Evolutionary conservation across 2,888 invertebrate genomes (phyloP).

Genomic region (Monopis laevigella): DNA sequence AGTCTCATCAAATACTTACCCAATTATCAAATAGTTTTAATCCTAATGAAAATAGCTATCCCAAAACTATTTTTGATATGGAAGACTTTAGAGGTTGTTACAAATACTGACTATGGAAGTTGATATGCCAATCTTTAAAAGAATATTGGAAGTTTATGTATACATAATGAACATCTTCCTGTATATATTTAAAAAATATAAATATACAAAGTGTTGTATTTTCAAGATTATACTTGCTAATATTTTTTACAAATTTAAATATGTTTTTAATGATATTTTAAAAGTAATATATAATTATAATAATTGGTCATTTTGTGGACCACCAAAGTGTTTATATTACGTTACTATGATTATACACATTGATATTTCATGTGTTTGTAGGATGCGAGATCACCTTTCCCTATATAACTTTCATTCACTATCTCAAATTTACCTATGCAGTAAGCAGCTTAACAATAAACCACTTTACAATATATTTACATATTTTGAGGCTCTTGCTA

Average conservation of each 20-base stretch:
- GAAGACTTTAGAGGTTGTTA: conserved; percentile 57
- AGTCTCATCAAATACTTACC: conserved; percentile 35
- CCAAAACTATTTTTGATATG: conserved; percentile 63
- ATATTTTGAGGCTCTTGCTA: too few species aligned
- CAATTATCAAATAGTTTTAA: conserved; percentile 33
- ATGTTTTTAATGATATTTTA: conserved; percentile 61
- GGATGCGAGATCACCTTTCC: too few species aligned
- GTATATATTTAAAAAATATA: conserved; percentile 66
- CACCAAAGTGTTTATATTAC: conserved; percentile 32
- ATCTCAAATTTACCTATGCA: too few species aligned
- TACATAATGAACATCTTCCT: conserved; percentile 49
- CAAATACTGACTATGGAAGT: conserved; percentile 56
- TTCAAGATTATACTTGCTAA: conserved; percentile 35
- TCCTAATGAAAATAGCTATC: conserved; percentile 37
- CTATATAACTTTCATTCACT: too few species aligned
- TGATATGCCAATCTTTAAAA: conserved; percentile 64
- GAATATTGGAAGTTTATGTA: conserved; percentile 51
- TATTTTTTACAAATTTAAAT: conserved; percentile 30
- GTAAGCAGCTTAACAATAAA: too few species aligned
- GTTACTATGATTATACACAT: too few species aligned
- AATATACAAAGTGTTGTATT: conserved; percentile 56
- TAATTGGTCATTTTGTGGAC: conserved; percentile 44
- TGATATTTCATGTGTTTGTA: too few species aligned
- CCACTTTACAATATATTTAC: too few species aligned
- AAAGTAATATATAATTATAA: conserved; percentile 27